Base-by-base conservation (phyloP, 2,113 vertebrate species). In the Chloebia gouldiae region DNA sequence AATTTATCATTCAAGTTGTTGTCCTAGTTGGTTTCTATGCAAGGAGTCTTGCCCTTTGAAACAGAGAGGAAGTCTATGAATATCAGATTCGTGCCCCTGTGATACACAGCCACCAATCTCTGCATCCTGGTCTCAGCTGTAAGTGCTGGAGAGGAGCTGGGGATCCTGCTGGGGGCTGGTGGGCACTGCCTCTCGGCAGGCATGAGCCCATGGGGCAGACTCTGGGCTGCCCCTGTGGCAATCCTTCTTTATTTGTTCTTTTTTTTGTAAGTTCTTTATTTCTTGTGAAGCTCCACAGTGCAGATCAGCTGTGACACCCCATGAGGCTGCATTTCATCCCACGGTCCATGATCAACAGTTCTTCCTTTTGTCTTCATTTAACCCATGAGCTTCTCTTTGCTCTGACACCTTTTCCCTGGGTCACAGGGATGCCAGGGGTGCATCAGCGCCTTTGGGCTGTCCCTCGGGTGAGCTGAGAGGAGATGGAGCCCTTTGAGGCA, bases 1-100 rank as follows among this genome's bases (percentile, higher is more conserved):
- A 22, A 94, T 94, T 85, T 65, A 72, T 96, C 93, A 93, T 94
- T 61, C 31, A 13, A 37, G 47, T 6, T 11, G 1, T 28, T 23
- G 1, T 66, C 40, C 18, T 21, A 4, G 47, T 30, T 92, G 85
- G 57, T 66, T 93, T 90, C 65, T 81, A 12, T 68, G 47, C 57
- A 42, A 61, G 85, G 61, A 59, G 40, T 4, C 59, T 76, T 94
- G 96, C 86, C 91, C 94, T 95, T 96, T 96, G 60, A 64, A 88
- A 60, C 49, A 82, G 56, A 81, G 89, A 81, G 57, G 79, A 94
- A 76, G 83, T 82, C 96, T 72, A 71, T 92, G 93, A 81, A 73
- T 94, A 94, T 81, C 84, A 69, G 57, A 93, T 84, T 91, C 14
- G 0, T 77, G 83, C 16, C 35, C 44, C 45, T 23, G 28, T 31